A percentile compares a stretch with the other conserved stretches of the same genome.
These are phyloP conservation scores for Campylorhamphus procurvoides DNA, from an alignment of 2,113 vertebrate species.

Conservation along the genomic window DNA sequence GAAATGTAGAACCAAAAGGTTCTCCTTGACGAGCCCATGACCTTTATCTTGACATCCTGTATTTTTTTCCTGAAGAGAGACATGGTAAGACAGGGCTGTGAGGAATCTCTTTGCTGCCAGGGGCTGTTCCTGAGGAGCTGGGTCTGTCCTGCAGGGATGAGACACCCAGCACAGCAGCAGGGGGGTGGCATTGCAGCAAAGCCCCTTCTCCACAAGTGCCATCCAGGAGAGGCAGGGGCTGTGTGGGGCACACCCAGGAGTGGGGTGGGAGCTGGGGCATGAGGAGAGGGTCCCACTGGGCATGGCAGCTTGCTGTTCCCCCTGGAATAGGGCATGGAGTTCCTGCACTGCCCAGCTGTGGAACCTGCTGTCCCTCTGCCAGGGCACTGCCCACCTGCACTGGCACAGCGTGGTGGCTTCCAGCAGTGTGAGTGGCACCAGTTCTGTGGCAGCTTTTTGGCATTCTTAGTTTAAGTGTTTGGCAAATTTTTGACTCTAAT, in stretches of 20 bases:
- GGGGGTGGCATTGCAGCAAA: not conserved
- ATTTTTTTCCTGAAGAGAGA: not conserved
- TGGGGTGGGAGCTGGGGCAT: not conserved
- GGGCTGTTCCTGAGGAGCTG: not conserved
- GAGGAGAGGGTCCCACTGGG: not conserved
- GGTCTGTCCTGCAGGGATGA: not conserved
- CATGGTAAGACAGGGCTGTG: not conserved
- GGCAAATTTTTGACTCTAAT: not conserved
- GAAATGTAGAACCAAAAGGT: not conserved
- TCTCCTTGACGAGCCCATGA: not conserved
- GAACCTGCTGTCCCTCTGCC: not conserved
- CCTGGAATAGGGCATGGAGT: not conserved
- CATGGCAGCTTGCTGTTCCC: not conserved
- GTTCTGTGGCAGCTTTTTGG: not conserved
- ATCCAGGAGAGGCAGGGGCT: not conserved
- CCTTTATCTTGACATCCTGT: not conserved
- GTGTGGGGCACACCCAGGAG: not conserved
- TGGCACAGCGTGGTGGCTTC: not conserved
- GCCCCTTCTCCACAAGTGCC: not conserved
- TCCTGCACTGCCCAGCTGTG: not conserved
- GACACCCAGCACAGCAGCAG: not conserved
- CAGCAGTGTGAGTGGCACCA: not conserved
- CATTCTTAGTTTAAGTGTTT: not conserved
- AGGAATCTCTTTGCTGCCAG: not conserved
- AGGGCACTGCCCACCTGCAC: fast-evolving